A percentile compares a stretch with the other conserved stretches of the same genome.
Evolutionary conservation across 2,113 vertebrate genomes (phyloP).

Genomic region (Toxostoma redivivum): DNA sequence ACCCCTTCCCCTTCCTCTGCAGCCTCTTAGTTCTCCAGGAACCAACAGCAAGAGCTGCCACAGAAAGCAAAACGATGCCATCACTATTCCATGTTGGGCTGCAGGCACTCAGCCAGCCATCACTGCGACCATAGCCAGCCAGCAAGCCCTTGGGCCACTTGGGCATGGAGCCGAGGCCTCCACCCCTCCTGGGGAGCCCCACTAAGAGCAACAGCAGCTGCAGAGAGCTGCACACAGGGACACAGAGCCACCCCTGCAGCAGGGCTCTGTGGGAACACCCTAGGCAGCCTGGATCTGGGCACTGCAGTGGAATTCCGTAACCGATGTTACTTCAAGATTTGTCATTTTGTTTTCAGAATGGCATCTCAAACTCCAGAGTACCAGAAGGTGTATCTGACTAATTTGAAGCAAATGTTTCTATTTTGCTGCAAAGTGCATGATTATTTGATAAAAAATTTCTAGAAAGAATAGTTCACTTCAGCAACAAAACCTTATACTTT

Average conservation of each 20-base stretch:
- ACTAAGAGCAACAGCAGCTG: fast-evolving
- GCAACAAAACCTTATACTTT: background rate
- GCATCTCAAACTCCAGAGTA: background rate
- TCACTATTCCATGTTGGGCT: background rate
- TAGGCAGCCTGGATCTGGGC: fast-evolving
- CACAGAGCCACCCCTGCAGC: background rate
- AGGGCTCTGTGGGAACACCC: background rate
- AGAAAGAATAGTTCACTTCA: background rate
- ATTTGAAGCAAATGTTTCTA: background rate
- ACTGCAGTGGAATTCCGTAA: background rate
- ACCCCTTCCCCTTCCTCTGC: background rate
- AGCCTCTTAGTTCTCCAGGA: background rate
- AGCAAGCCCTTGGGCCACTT: fast-evolving
- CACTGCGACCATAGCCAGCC: fast-evolving
- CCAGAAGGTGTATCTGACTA: background rate
- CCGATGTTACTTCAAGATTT: background rate
- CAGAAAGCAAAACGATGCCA: background rate
- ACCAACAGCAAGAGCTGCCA: background rate
- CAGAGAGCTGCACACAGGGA: background rate
- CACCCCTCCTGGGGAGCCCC: background rate
- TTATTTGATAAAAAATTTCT: background rate
- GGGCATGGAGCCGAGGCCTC: fast-evolving
- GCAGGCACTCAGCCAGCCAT: background rate
- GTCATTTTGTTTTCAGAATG: background rate
- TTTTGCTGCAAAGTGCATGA: background rate